Evolutionary conservation across 2,113 vertebrate genomes (phyloP).

Genomic region (Struthidea cinerea): DNA sequence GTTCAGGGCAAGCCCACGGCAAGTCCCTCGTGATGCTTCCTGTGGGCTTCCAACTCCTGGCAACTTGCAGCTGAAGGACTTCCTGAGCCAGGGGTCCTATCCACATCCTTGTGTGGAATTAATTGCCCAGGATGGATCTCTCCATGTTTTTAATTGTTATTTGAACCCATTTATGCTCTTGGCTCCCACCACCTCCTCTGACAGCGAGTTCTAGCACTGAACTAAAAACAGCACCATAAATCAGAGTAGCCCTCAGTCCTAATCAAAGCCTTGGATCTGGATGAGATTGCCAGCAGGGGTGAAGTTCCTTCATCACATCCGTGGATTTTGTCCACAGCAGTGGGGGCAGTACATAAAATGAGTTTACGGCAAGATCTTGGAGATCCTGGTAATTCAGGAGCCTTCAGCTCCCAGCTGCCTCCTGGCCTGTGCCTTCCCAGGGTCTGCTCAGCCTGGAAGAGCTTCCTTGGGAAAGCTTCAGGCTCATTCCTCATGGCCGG

Average conservation of each 20-base stretch:
- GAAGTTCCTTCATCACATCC: neutral
- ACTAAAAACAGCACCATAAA: neutral
- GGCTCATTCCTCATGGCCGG: rapidly evolving
- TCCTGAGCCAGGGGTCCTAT: neutral
- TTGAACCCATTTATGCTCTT: neutral
- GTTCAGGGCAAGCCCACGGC: neutral
- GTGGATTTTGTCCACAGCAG: neutral
- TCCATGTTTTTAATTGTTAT: neutral
- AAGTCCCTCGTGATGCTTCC: neutral
- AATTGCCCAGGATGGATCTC: neutral
- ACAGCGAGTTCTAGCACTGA: neutral
- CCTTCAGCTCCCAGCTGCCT: neutral
- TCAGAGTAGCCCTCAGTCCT: neutral
- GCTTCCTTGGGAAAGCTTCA: neutral
- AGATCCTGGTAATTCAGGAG: neutral
- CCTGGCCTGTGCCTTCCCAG: neutral
- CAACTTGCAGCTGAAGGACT: neutral
- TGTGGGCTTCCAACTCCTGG: neutral
- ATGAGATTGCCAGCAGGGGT: neutral
- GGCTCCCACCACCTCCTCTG: neutral
- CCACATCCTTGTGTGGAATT: neutral
- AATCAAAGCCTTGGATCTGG: neutral
- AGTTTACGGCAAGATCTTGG: neutral
- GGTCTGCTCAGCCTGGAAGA: neutral
- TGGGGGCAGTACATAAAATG: rapidly evolving